Evolutionary conservation across 1,140 invertebrate genomes (phyloP).

Genomic region (Phthorimaea operculella): DNA sequence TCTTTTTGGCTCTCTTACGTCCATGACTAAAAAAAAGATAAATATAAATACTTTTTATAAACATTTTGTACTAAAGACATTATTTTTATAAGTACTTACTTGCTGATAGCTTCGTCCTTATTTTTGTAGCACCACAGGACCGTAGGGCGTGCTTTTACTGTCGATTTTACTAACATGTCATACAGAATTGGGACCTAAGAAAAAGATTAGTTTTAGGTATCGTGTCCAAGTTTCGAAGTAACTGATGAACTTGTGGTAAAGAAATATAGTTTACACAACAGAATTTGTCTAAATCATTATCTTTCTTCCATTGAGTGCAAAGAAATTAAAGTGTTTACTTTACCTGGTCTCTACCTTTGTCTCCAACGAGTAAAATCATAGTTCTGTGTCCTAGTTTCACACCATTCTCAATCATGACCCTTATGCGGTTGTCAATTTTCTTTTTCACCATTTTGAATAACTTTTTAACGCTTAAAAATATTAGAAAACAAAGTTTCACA

Average conservation of each 20-base stretch:
- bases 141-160: slow-evolving; percentile 89
- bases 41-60: slow-evolving; percentile 11
- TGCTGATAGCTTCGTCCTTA: slow-evolving; percentile 87
- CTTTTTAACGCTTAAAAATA: not conserved
- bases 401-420: slow-evolving; percentile 97
- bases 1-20: slow-evolving; percentile 95
- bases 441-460: slow-evolving; percentile 81
- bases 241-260: not conserved
- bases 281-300: too few relatives aligned
- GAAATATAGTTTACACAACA: not conserved
- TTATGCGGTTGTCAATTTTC: slow-evolving; percentile 97
- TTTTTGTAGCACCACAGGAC: slow-evolving; percentile 99
- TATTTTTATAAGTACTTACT: slow-evolving; percentile 71
- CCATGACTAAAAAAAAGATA: slow-evolving; percentile 76
- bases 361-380: slow-evolving; percentile 95
- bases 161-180: slow-evolving; percentile 96
- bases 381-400: slow-evolving; percentile 88
- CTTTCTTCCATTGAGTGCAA: not conserved
- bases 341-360: slow-evolving; percentile 96
- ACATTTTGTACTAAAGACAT: too few relatives aligned
- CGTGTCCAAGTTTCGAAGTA: too few relatives aligned
- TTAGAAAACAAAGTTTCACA: slow-evolving; percentile 9
- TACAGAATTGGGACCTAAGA: slow-evolving; percentile 92
- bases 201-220: slow-evolving; percentile 8
- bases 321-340: slow-evolving; percentile 6